Evolutionary conservation across 2,113 vertebrate genomes (phyloP), one percentile per base, ranked within the genome.

Genomic region (Oxyruncus cristatus): DNA sequence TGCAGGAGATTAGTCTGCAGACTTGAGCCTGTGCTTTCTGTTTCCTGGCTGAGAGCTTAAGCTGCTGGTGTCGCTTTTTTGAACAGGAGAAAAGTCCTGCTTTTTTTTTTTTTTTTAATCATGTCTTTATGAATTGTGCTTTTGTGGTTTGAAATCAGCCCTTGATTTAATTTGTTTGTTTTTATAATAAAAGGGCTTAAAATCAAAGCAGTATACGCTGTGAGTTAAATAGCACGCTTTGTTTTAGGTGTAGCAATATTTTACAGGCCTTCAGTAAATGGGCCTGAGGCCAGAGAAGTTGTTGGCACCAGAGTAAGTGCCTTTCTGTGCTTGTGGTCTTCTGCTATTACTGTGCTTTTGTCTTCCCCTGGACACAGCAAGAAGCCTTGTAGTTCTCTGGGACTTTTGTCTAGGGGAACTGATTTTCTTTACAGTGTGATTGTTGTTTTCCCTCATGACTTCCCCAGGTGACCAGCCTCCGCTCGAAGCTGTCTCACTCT

Each of bases 391-490:
- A 24, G 18, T 63, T 46, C 84, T 28, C 62, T 49, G 20, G 28
- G 32, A 30, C 4, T 32, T 44, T 59, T 73, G 8, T 18, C 4
- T 19, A 32, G 14, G 42, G 44, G 26, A 49, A 58, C n/a, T 44
- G 35, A 24, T 62, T 66, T 65, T 65, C 68, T 72, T 52, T 41
- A 49, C 28, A 33, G 39, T 15, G 11, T 28, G n/a, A 50, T 61
- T 50, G 32, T 59, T 42, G 1, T 42, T 23, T 80, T 28, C 12
- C 5, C 7, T 80, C 42, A 5, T 77, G 58, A 49, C 33, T 24
- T 55, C 58, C 30, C 53, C 75, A 98, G 98, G 98, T 98, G 82
- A 96, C 86, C 88, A 98, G 97, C 65, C 96, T 98, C 56, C 97
- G 97, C 17, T 98, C 97, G 2, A 98, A 97, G 84, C 97, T 98